Percentiles rank a stretch among this genome's conserved stretches.
Conservation (phyloP, 2,797 vertebrate species). For the Eidolon dupreanum region DNA sequence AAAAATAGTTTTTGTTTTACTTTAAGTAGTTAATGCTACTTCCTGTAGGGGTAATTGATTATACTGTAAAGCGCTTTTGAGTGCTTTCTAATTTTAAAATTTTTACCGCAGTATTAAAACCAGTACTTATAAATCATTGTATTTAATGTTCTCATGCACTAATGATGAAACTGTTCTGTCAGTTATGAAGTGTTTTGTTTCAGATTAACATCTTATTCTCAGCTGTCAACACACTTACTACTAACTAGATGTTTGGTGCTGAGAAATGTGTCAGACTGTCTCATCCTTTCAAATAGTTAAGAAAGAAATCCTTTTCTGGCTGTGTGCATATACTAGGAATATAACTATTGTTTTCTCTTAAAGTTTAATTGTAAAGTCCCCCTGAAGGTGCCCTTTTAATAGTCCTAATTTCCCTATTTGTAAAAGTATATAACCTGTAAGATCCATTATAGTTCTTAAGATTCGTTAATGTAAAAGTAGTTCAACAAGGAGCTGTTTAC, state of each 20-base stretch:
- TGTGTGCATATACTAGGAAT: background rate
- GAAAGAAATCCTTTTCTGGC: conserved; percentile 22
- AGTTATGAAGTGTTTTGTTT: conserved; percentile 5
- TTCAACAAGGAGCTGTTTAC: background rate
- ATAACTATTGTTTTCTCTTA: background rate
- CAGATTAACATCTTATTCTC: conserved; percentile 24
- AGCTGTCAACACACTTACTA: background rate
- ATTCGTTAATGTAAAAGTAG: background rate
- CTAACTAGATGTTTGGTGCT: background rate
- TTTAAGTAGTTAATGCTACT: background rate
- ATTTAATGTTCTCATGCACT: background rate
- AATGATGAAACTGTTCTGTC: background rate
- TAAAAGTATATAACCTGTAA: background rate
- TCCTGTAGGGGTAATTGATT: background rate
- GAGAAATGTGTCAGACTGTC: conserved; percentile 2
- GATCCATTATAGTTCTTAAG: background rate
- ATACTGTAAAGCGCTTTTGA: background rate
- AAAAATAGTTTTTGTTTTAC: background rate
- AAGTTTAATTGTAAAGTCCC: background rate
- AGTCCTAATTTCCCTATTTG: background rate
- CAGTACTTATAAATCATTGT: background rate
- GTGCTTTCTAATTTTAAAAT: background rate
- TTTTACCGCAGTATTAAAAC: background rate
- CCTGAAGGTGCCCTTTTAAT: background rate
- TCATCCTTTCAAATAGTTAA: background rate